Evolutionary conservation across 1,140 invertebrate species (phyloP).

Genomic region (Hyles euphorbiae): DNA sequence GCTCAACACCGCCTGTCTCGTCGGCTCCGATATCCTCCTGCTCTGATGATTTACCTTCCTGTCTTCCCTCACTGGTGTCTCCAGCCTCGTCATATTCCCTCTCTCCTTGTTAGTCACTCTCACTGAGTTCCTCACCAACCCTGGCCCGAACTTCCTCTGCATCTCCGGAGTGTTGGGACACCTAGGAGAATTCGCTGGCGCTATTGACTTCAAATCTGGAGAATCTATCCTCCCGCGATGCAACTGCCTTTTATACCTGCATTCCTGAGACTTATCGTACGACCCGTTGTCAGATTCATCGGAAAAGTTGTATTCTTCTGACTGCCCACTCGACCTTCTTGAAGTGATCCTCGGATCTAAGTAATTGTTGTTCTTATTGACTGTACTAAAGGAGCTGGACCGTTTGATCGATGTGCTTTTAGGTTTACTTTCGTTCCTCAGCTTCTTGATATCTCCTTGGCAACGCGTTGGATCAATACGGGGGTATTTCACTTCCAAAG

Average conservation of each 20-base stretch:
- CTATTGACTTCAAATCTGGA: slow-evolving; percentile 57
- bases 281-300: slow-evolving; percentile 60
- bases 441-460: slow-evolving; percentile 49
- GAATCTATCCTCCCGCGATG: slow-evolving; percentile 54
- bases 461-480: slow-evolving; percentile 63
- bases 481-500: slow-evolving; percentile 50
- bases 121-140: slow-evolving; percentile 57
- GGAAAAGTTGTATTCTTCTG: slow-evolving; percentile 54
- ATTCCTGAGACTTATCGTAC: slow-evolving; percentile 49
- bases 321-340: slow-evolving; percentile 49
- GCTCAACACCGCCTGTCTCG: slow-evolving; percentile 52
- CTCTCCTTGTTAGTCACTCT: slow-evolving; percentile 57
- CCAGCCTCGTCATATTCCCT: slow-evolving; percentile 36
- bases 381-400: slow-evolving; percentile 71
- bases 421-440: slow-evolving; percentile 1
- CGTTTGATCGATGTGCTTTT: slow-evolving; percentile 53
- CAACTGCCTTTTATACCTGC: slow-evolving; percentile 50
- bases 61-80: slow-evolving; percentile 52
- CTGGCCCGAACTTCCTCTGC: slow-evolving; percentile 67
- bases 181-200: slow-evolving; percentile 60
- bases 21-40: slow-evolving; percentile 58
- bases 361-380: slow-evolving; percentile 67
- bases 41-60: slow-evolving; percentile 51
- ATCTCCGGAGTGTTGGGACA: slow-evolving; percentile 72
- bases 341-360: slow-evolving; percentile 40